Percentiles rank a stretch among this genome's conserved stretches.
phyloP scores from a whole-genome alignment of 2,113 vertebrate genomes.

The Lutjanus erythropterus region DNA sequence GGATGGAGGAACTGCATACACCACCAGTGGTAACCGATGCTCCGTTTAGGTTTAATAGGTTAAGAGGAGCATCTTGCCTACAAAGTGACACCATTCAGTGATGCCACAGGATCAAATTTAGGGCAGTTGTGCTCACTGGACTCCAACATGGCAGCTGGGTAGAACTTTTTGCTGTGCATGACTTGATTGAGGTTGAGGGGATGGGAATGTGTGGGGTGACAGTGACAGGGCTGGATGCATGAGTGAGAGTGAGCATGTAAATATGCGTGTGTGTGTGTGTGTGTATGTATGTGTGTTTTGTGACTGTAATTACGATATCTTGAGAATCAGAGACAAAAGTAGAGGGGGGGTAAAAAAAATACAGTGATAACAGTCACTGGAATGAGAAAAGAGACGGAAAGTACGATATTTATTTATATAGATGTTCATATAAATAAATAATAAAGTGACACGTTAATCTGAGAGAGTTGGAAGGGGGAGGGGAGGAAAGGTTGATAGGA shows the following conservation, averaged over 20 bases:
- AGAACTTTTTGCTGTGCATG: slow-evolving; percentile 62
- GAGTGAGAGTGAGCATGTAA: slow-evolving; percentile 58
- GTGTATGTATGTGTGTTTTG: slow-evolving; percentile 31
- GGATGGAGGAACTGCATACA: slow-evolving; percentile 45
- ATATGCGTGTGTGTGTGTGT: slow-evolving; percentile 23
- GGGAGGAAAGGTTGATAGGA: slow-evolving; percentile 71
- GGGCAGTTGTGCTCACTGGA: slow-evolving; percentile 85
- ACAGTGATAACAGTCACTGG: slow-evolving; percentile 76
- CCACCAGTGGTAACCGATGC: slow-evolving; percentile 42
- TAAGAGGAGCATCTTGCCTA: slow-evolving; percentile 51
- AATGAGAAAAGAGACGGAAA: slow-evolving; percentile 61
- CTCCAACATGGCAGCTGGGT: slow-evolving; percentile 76
- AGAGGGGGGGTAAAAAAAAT: slow-evolving; percentile 39
- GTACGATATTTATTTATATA: slow-evolving; percentile 76
- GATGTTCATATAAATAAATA: slow-evolving; percentile 78
- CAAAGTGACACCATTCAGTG: slow-evolving; percentile 52
- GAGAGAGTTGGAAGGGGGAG: slow-evolving; percentile 64
- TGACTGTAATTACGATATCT: slow-evolving; percentile 59
- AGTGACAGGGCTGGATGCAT: slow-evolving; percentile 72
- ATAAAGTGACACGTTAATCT: slow-evolving; percentile 72
- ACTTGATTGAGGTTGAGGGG: slow-evolving; percentile 59
- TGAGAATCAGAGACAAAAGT: slow-evolving; percentile 69
- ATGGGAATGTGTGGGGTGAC: slow-evolving; percentile 69
- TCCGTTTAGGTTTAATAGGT: slow-evolving; percentile 50
- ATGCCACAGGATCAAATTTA: slow-evolving; percentile 79